Evolutionary conservation across 1,140 invertebrate species (phyloP).

Genomic region (Nasonia giraulti): DNA sequence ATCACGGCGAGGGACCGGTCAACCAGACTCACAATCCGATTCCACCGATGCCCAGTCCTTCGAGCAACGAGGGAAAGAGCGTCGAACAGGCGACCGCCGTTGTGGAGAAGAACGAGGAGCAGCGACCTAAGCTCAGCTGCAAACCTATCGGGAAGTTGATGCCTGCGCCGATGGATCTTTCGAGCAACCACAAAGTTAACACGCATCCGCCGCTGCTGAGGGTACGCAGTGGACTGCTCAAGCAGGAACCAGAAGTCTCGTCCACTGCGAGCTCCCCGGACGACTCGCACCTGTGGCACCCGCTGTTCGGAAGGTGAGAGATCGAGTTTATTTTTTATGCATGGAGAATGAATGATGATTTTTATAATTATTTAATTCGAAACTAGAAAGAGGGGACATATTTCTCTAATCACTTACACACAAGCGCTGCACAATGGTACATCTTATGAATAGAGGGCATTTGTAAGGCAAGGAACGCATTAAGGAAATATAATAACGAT

Average conservation of each 20-base stretch:
- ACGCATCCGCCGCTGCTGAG: slow-evolving; percentile 63
- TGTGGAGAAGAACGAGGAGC: slow-evolving; percentile 45
- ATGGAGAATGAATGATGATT: too few relatives aligned
- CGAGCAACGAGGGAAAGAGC: slow-evolving; percentile 56
- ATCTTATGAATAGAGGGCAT: background rate
- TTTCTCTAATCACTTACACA: too few relatives aligned
- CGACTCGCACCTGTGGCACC: slow-evolving; percentile 81
- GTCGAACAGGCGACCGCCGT: slow-evolving; percentile 37
- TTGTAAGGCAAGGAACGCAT: background rate
- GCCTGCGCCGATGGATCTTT: slow-evolving; percentile 69
- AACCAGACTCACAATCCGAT: slow-evolving; percentile 50
- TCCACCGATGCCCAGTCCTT: slow-evolving; percentile 55
- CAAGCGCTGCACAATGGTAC: background rate
- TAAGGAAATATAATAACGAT: slow-evolving; percentile 33
- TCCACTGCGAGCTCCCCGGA: slow-evolving; percentile 68
- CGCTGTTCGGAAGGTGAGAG: slow-evolving; percentile 81
- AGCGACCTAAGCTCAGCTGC: slow-evolving; percentile 66
- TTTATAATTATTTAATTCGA: too few relatives aligned
- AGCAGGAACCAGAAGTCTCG: slow-evolving; percentile 71
- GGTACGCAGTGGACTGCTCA: slow-evolving; percentile 66
- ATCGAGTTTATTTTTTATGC: too few relatives aligned
- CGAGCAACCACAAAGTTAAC: slow-evolving; percentile 64
- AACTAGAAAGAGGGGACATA: background rate
- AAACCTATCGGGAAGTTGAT: slow-evolving; percentile 71
- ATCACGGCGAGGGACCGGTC: slow-evolving; percentile 64